Evolutionary conservation across 2,113 vertebrate genomes (phyloP).

Genomic region (Hepsetus odoe): DNA sequence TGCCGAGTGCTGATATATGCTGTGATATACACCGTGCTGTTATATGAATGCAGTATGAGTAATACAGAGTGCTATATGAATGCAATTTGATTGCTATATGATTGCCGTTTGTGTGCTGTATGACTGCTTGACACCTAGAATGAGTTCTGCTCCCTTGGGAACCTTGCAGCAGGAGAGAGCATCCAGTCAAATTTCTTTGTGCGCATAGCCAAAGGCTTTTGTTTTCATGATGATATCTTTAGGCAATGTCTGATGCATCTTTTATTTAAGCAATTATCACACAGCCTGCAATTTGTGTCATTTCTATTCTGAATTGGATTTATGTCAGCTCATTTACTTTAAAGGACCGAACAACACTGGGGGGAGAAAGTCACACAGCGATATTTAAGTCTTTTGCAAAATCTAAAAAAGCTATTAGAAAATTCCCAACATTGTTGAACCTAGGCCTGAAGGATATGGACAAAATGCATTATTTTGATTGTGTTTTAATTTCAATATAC

Average conservation of each 20-base stretch:
- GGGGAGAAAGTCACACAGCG: background rate
- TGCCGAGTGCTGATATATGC: too few species aligned
- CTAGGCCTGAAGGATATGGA: background rate
- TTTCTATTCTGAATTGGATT: background rate
- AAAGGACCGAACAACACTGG: background rate
- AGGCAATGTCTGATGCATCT: slow-evolving; percentile 11
- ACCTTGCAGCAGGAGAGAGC: background rate
- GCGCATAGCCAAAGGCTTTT: background rate
- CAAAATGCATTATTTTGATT: background rate
- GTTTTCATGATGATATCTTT: background rate
- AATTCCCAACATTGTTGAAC: background rate
- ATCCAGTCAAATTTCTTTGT: slow-evolving; percentile 15
- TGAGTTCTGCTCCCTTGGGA: slow-evolving; percentile 10
- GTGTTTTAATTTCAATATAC: background rate
- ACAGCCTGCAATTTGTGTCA: background rate
- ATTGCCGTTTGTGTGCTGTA: background rate
- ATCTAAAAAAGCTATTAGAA: background rate
- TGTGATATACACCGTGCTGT: too few species aligned
- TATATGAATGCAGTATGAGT: background rate
- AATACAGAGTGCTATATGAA: background rate
- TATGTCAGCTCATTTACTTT: slow-evolving; percentile 2
- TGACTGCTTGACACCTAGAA: slow-evolving; percentile 8
- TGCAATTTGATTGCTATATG: background rate
- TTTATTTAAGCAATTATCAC: background rate
- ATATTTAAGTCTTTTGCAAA: background rate